Conservation (phyloP, 2,888 invertebrate species). For the Mesoligia furuncula region DNA sequence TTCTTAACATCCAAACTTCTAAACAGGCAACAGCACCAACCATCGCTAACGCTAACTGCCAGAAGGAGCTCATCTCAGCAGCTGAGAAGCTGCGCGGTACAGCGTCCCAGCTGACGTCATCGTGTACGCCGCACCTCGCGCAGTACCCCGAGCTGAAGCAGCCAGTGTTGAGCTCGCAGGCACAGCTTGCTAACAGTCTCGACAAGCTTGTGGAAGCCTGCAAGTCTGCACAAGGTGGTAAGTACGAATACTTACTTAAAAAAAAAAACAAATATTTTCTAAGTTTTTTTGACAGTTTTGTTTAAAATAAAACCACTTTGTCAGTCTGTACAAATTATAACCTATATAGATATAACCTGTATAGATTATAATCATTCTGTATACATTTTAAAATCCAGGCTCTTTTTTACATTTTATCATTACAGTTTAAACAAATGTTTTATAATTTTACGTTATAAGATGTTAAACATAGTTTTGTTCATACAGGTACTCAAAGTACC, state of each 20-base stretch:
- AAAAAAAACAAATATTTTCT: too few species aligned
- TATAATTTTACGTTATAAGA: background rate
- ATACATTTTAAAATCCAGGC: background rate
- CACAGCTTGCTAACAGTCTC: conserved; percentile 59
- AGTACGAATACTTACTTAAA: background rate
- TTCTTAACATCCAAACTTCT: background rate
- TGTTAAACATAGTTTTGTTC: background rate
- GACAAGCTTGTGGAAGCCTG: conserved; percentile 64
- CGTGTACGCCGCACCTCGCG: conserved; percentile 56
- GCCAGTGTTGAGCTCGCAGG: conserved; percentile 20
- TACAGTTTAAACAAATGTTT: background rate
- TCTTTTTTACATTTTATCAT: background rate
- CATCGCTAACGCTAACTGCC: conserved; percentile 67
- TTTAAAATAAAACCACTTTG: background rate
- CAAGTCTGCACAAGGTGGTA: conserved; percentile 37
- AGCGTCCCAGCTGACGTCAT: conserved; percentile 60
- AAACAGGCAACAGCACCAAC: conserved; percentile 69
- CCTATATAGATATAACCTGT: too few species aligned
- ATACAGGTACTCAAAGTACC: conserved; percentile 3
- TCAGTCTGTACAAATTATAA: background rate
- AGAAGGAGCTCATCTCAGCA: conserved; percentile 59
- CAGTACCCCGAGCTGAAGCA: conserved; percentile 33
- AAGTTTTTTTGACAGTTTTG: too few species aligned
- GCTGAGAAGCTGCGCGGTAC: conserved; percentile 64
- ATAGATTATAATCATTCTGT: too few species aligned